These are phyloP conservation scores for Drepana falcataria DNA, from an alignment of 2,888 invertebrate genomes.

Conservation along the genomic window DNA sequence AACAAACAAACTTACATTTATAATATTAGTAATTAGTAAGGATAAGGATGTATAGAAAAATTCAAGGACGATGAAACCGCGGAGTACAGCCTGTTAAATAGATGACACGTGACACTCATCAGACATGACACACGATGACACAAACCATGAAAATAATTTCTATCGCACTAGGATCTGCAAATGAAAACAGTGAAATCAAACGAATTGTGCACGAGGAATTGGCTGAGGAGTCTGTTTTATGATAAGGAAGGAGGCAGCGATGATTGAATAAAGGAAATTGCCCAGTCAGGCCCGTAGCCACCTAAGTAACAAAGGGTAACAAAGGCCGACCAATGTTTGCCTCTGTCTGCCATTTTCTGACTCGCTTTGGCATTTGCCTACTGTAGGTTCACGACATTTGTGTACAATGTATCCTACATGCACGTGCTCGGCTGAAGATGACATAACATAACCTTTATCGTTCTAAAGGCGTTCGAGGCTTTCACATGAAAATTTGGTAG, in stretches of 20 bases:
- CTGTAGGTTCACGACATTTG: slow-evolving; percentile 12
- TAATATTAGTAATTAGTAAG: too few species aligned
- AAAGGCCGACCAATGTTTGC: slow-evolving; percentile 36
- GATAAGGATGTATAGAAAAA: too few species aligned
- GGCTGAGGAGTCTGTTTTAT: slow-evolving; percentile 6
- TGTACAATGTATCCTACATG: neutral
- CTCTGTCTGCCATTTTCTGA: slow-evolving; percentile 40
- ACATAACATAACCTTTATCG: slow-evolving; percentile 3
- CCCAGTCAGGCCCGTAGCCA: slow-evolving; percentile 14
- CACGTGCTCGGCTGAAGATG: neutral
- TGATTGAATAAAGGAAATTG: slow-evolving; percentile 30
- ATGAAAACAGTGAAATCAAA: neutral
- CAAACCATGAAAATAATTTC: too few species aligned
- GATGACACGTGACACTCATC: too few species aligned
- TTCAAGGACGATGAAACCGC: too few species aligned
- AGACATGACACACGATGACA: too few species aligned
- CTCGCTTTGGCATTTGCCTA: slow-evolving; percentile 36
- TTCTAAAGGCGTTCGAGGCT: neutral
- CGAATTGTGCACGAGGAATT: neutral
- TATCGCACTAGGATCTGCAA: too few species aligned
- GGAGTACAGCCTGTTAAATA: too few species aligned
- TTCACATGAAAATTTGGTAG: neutral
- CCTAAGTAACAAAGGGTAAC: slow-evolving; percentile 25
- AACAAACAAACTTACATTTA: too few species aligned
- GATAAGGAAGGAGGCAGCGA: slow-evolving; percentile 7